These are phyloP conservation scores for Melitaea athalia DNA, from an alignment of 2,888 invertebrate species.

Conservation along the genomic window DNA sequence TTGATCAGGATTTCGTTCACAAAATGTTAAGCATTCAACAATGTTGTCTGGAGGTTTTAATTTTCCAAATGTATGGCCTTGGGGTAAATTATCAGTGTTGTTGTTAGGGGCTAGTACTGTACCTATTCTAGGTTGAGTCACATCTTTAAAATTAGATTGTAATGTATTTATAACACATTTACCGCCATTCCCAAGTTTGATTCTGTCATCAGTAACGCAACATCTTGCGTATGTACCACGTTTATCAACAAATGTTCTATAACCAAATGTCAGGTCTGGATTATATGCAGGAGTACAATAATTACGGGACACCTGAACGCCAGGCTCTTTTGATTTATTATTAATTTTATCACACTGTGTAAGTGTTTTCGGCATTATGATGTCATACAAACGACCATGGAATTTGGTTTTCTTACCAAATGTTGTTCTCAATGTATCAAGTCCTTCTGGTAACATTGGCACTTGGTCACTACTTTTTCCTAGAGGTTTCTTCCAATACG, in stretches of 20 bases:
- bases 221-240: conserved; percentile 73
- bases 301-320: conserved; percentile 55
- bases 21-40: conserved; percentile 67
- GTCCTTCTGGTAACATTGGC: conserved; percentile 70
- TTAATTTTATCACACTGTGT: conserved; percentile 55
- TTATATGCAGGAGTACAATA: conserved; percentile 70
- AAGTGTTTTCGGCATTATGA: conserved; percentile 66
- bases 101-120: conserved; percentile 72
- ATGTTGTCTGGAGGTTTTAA: conserved; percentile 67
- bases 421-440: conserved; percentile 56
- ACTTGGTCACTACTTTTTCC: conserved; percentile 57
- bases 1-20: conserved; percentile 60
- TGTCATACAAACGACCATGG: conserved; percentile 62
- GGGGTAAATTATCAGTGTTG: conserved; percentile 70
- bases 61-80: conserved; percentile 75
- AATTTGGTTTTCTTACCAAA: conserved; percentile 60
- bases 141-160: conserved; percentile 66
- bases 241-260: conserved; percentile 67
- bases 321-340: conserved; percentile 46
- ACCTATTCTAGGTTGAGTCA: conserved; percentile 62
- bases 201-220: conserved; percentile 67
- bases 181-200: conserved; percentile 58
- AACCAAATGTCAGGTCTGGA: conserved; percentile 70
- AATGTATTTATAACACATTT: conserved; percentile 62
- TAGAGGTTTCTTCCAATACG: conserved; percentile 66